Percentiles rank a stretch among this genome's conserved stretches.
phyloP scores from a whole-genome alignment of 2,888 invertebrate species.

The Protophormia terraenovae region DNA sequence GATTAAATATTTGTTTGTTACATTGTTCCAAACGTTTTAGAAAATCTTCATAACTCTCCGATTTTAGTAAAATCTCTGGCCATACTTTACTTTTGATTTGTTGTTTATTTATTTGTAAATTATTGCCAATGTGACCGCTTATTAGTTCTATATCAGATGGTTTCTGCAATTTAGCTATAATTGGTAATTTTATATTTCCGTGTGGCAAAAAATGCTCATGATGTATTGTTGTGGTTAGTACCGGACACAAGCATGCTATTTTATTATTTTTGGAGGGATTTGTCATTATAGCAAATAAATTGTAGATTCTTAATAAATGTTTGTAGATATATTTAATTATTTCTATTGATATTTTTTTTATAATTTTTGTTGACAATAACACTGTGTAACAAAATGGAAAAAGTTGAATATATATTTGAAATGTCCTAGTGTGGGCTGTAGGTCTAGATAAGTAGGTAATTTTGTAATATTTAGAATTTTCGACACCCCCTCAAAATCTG shows the following conservation, averaged over 20 bases:
- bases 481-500: too few relatives aligned
- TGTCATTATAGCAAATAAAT: background rate
- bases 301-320: background rate
- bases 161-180: background rate
- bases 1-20: slow-evolving; percentile 66
- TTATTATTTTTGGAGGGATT: background rate
- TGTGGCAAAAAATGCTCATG: background rate
- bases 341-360: too few relatives aligned
- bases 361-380: too few relatives aligned
- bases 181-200: background rate
- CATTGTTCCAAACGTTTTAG: slow-evolving; percentile 66
- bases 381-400: too few relatives aligned
- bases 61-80: slow-evolving; percentile 46
- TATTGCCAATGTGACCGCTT: slow-evolving; percentile 67
- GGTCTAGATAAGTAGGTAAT: too few relatives aligned
- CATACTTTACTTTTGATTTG: slow-evolving; percentile 67
- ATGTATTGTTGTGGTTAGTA: slow-evolving; percentile 24
- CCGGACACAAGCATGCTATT: slow-evolving; percentile 18
- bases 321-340: background rate
- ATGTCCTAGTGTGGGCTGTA: too few relatives aligned
- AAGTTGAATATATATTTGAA: too few relatives aligned
- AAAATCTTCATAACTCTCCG: slow-evolving; percentile 69
- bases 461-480: too few relatives aligned
- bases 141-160: slow-evolving; percentile 68
- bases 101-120: slow-evolving; percentile 58